Evolutionary conservation across 2,888 invertebrate species (phyloP).

Genomic region (Microctonus aethiopoides): DNA sequence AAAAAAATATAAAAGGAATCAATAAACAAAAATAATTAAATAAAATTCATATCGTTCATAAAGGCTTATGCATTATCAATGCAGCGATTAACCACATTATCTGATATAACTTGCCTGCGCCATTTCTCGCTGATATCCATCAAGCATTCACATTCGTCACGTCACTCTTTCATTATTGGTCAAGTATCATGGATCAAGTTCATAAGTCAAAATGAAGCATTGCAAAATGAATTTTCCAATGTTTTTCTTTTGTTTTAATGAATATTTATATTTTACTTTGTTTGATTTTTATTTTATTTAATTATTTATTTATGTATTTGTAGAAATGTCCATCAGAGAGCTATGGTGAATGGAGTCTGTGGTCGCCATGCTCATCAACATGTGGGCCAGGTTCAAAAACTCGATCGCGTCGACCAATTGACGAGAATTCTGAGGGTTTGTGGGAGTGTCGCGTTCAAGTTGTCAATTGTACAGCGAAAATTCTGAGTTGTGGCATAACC

Average conservation of each 20-base stretch:
- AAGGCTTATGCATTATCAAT: conserved; percentile 23
- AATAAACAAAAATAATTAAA: conserved; percentile 7
- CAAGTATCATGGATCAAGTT: conserved; percentile 24
- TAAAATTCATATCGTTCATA: conserved; percentile 19
- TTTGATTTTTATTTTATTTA: no score
- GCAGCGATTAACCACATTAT: conserved; percentile 31
- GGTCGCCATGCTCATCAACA: conserved; percentile 90
- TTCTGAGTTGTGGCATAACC: conserved; percentile 56
- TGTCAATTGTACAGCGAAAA: conserved; percentile 53
- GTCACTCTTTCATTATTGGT: conserved; percentile 25
- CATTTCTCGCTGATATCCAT: conserved; percentile 58
- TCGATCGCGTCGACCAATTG: conserved; percentile 71
- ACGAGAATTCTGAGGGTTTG: conserved; percentile 44
- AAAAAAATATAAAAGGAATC: no score
- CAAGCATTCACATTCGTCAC: conserved; percentile 21
- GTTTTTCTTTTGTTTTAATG: neutral
- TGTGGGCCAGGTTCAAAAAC: conserved; percentile 84
- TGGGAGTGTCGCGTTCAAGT: conserved; percentile 57
- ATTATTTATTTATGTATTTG: neutral
- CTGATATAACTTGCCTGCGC: conserved; percentile 49
- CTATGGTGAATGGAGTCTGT: conserved; percentile 81
- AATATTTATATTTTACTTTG: neutral
- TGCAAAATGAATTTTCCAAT: neutral
- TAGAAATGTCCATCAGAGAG: conserved; percentile 67
- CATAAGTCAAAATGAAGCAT: neutral